Evolutionary conservation across 92 coral and sea anemone genomes (phyloP), one percentile per base, ranked within the genome.

Genomic region (Montipora capitata): DNA sequence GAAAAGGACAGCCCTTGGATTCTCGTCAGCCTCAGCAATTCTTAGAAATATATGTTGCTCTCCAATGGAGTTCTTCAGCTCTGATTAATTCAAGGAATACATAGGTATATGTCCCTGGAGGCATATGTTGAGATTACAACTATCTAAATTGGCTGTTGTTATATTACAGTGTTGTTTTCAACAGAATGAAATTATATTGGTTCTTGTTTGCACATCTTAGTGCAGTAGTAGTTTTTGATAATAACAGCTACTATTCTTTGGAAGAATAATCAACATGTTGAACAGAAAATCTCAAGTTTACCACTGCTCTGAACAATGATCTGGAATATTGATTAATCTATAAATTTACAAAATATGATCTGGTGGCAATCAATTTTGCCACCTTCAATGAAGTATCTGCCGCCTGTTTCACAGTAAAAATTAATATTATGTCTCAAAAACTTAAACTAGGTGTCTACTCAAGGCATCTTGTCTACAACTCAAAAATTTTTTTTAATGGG

Each of bases 21-120:
- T 12, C 13, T 59, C 13, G 15, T 5, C 8, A 59, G 13, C 8
- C 15, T 16, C 65, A 59, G 13, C 65, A 59, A 59, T 59, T 59
- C 65, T 78, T 54, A 49, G 49, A 11, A 86, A 40, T 64, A 76
- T 3, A 3, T 74, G 45, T 16, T 5, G 69, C 77, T 77, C 65
- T 59, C 10, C 65, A 59, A 10, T 5, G 65, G 2, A 59, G 65
- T 59, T 3, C 65, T 59, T 59, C 65, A 59, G 65, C 65, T 59
- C 65, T 10, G 9, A 45, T 27, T 2, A 45, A 45, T 45, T 45
- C 51, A 45, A 45, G 51, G 51, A 45, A 4, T 5, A 45, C 51
- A 45, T 45, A 45, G 51, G 5, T 45, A 45, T 45, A 8, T 16
- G 16, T 10, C 65, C 65, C 7, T 59, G 27, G 27, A 59, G 65